Evolutionary conservation across 2,113 vertebrate genomes (phyloP).

Genomic region (Pseudopipra pipra): DNA sequence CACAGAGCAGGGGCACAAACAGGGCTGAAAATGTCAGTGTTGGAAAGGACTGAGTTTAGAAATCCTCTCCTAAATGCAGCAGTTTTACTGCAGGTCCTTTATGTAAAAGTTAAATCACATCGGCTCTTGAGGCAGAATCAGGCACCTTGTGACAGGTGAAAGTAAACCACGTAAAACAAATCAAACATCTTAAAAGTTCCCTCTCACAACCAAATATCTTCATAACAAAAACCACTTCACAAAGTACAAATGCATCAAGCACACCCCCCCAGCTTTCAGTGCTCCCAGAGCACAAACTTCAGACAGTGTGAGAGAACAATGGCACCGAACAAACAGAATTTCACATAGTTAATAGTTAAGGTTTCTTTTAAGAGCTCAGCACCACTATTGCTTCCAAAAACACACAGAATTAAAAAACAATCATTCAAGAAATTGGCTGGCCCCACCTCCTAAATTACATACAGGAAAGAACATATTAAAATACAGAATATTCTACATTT

Average conservation of each 20-base stretch:
- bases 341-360: neutral
- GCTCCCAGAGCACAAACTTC: neutral
- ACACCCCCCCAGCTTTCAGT: neutral
- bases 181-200: neutral
- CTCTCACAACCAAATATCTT: neutral
- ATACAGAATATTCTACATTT: neutral
- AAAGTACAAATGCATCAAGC: neutral
- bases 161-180: neutral
- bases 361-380: neutral
- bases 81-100: neutral
- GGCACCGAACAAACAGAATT: neutral
- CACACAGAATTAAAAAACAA: neutral
- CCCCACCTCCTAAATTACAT: neutral
- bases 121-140: neutral
- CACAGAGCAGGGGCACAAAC: neutral
- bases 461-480: neutral
- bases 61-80: neutral
- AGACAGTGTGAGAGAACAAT: neutral
- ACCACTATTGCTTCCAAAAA: neutral
- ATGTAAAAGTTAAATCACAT: neutral
- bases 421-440: neutral
- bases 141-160: neutral
- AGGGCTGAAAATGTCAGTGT: neutral
- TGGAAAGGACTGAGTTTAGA: neutral
- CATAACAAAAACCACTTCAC: neutral